Conservation (phyloP, 2,888 invertebrate species). For the Caenorhabditis japonica region DNA sequence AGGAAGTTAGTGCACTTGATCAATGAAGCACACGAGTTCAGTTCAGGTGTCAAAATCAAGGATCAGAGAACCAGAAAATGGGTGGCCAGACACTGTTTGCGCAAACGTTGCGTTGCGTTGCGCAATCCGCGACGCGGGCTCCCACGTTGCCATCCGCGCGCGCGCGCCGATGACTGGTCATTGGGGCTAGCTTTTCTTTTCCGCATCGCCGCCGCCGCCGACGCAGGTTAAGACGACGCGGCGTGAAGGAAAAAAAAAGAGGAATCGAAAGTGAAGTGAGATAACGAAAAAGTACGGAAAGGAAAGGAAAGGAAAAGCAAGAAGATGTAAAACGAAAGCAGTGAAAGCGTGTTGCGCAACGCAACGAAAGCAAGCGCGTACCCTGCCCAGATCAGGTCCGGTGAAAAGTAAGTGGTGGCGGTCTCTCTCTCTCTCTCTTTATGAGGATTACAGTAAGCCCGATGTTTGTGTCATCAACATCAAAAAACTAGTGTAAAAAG, state of each 20-base stretch:
- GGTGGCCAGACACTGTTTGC: constrained; percentile 43
- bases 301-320: too few species aligned
- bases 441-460: constrained; percentile 48
- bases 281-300: constrained; percentile 30
- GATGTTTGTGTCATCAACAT: constrained; percentile 32
- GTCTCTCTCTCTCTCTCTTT: constrained; percentile 32
- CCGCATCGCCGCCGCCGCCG: too few species aligned
- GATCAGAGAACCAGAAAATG: constrained; percentile 47
- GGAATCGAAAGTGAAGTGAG: constrained; percentile 34
- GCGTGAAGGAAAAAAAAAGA: constrained; percentile 12
- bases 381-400: constrained; percentile 47
- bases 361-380: constrained; percentile 36
- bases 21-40: too few species aligned
- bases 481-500: constrained; percentile 44
- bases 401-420: constrained; percentile 35
- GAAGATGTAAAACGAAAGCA: constrained; percentile 50
- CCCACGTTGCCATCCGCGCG: background rate
- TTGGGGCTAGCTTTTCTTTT: too few species aligned
- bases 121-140: constrained; percentile 24
- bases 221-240: too few species aligned
- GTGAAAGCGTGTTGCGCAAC: constrained; percentile 49
- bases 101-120: too few species aligned
- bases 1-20: too few species aligned
- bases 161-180: too few species aligned
- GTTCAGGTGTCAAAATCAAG: too few species aligned